phyloP scores from a whole-genome alignment of 2,113 vertebrate genomes.

The Saguinus midas region DNA sequence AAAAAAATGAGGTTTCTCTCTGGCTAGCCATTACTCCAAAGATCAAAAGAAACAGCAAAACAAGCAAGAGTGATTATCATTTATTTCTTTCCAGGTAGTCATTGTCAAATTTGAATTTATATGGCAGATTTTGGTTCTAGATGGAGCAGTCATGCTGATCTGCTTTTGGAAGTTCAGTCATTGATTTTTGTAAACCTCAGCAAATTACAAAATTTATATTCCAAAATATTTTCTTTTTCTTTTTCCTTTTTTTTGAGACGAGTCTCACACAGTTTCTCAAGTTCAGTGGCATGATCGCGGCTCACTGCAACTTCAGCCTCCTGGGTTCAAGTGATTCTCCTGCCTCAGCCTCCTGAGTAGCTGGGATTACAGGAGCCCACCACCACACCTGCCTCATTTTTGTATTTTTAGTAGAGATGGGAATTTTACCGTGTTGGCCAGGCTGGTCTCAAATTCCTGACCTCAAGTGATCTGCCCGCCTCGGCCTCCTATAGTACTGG shows the following conservation, averaged over 20 bases:
- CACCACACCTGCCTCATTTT: no score
- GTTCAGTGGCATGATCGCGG: no score
- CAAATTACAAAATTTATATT: constrained; percentile 20
- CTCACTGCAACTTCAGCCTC: no score
- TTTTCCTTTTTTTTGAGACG: not conserved
- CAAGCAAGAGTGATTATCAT: not conserved
- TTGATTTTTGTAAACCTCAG: constrained; percentile 48
- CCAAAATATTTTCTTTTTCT: constrained; percentile 40
- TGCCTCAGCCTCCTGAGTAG: no score
- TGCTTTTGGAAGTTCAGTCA: not conserved
- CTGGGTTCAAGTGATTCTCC: no score
- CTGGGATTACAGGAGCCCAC: no score
- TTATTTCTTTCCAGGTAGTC: not conserved
- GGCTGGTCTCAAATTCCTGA: no score
- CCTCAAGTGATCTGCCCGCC: no score
- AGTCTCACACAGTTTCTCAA: no score
- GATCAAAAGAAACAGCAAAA: not conserved
- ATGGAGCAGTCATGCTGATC: not conserved
- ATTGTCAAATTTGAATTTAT: constrained; percentile 1
- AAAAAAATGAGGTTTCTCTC: not conserved
- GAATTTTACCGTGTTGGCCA: no score
- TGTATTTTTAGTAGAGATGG: no score
- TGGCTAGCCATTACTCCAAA: not conserved
- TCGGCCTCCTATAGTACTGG: no score
- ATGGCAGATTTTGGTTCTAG: constrained; percentile 33